A percentile compares a stretch with the other conserved stretches of the same genome.
phyloP scores from a whole-genome alignment of 2,797 vertebrate species.

The Dryobates pubescens region DNA sequence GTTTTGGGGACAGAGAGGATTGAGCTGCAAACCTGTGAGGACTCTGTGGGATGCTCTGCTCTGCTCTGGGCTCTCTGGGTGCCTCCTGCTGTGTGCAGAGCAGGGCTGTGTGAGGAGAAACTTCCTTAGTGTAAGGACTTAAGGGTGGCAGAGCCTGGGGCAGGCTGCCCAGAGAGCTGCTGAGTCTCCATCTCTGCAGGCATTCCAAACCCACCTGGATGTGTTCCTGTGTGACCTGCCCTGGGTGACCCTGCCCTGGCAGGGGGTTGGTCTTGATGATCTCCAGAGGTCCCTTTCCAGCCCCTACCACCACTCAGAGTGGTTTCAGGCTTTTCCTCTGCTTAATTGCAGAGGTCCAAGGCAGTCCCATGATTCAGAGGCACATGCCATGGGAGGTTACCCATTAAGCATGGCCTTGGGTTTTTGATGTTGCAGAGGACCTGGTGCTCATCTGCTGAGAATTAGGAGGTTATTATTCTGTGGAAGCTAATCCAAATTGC shows the following conservation, averaged over 20 bases:
- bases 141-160: too few relatives aligned
- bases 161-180: too few relatives aligned
- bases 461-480: slow-evolving; percentile 41
- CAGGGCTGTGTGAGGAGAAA: background rate
- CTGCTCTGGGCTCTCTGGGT: background rate
- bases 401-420: background rate
- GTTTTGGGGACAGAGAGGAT: background rate
- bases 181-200: too few relatives aligned
- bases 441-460: slow-evolving; percentile 51
- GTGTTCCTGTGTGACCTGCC: too few relatives aligned
- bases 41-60: background rate
- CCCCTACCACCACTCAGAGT: background rate
- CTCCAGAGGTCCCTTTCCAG: too few relatives aligned
- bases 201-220: too few relatives aligned
- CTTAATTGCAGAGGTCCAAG: background rate
- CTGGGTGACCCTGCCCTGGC: too few relatives aligned
- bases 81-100: background rate
- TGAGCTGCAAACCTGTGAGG: accelerated
- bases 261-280: too few relatives aligned
- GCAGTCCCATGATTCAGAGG: background rate
- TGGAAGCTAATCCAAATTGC: slow-evolving; percentile 49
- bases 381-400: background rate
- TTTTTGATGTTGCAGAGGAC: slow-evolving; percentile 41
- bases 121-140: too few relatives aligned
- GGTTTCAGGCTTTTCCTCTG: background rate